These are phyloP conservation scores for Drosophila rubida DNA, from an alignment of 2,888 invertebrate species.

Conservation along the genomic window DNA sequence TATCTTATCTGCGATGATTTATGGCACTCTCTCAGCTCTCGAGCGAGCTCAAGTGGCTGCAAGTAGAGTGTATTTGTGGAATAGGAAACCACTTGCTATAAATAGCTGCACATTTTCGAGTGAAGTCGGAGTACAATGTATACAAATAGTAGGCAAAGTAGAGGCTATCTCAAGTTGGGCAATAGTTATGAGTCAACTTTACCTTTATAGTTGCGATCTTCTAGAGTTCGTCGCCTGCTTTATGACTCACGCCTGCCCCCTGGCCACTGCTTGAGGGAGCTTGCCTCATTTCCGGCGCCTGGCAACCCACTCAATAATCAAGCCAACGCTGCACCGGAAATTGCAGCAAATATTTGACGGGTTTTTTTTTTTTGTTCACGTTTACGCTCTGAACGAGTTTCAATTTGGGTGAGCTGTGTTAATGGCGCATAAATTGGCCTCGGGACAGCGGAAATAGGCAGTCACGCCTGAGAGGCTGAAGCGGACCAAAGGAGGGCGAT, in stretches of 20 bases:
- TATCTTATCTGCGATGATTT: conserved; percentile 48
- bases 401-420: conserved; percentile 59
- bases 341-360: conserved; percentile 19
- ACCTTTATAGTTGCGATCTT: too few species aligned
- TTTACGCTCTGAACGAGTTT: conserved; percentile 56
- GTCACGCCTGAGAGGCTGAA: conserved; percentile 78
- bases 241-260: conserved; percentile 1
- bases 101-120: not conserved
- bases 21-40: conserved; percentile 8
- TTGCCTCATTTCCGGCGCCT: conserved; percentile 34
- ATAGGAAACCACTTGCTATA: conserved; percentile 5
- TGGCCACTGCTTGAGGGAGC: not conserved
- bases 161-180: too few species aligned
- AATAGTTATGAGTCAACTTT: too few species aligned
- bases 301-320: conserved; percentile 24
- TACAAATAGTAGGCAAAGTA: too few species aligned
- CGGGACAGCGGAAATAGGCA: conserved; percentile 72
- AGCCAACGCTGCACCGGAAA: conserved; percentile 15
- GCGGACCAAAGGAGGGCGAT: conserved; percentile 41
- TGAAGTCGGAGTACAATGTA: too few species aligned
- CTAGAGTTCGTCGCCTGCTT: not conserved
- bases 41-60: conserved; percentile 26
- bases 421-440: conserved; percentile 66
- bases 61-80: not conserved
- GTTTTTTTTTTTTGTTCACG: not conserved